Evolutionary conservation across 2,113 vertebrate species (phyloP), one percentile per base, ranked within the genome.

Genomic region (Ophiodon elongatus): DNA sequence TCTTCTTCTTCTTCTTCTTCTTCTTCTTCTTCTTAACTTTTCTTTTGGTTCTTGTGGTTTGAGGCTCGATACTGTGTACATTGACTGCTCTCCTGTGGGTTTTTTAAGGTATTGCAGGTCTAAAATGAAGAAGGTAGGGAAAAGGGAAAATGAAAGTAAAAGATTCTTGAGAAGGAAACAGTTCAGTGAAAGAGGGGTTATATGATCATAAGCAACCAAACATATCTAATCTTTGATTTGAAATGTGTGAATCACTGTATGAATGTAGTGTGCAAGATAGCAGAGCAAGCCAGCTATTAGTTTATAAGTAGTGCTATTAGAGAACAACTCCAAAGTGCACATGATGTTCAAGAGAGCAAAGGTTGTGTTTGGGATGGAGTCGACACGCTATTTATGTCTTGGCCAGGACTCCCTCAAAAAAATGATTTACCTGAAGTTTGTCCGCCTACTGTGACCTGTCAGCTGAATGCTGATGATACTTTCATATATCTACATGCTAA

Each of bases 1-100:
- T 66, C 47, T 71, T 80, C 10, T n/a, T n/a, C n/a, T n/a, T n/a
- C n/a, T n/a, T n/a, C n/a, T n/a, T n/a, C n/a, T n/a, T n/a, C n/a
- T n/a, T n/a, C n/a, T n/a, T n/a, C n/a, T n/a, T n/a, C n/a, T n/a
- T n/a, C n/a, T n/a, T n/a, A n/a, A n/a, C n/a, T n/a, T n/a, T n/a
- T n/a, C n/a, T n/a, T n/a, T n/a, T n/a, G 50, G 8, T 39, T 35
- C 3, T 8, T 4, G 31, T 60, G 21, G 23, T 60, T 74, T 59
- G n/a, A 56, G 37, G 47, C 6, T 37, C 4, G n/a, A 78, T 59
- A 4, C 35, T 63, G n/a, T 76, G n/a, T 17, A 47, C 19, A 41
- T 23, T 63, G 47, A 50, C 85, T 82, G 86, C 90, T 87, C 88
- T 88, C 93, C 23, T 69, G 37, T 92, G 94, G 37, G 33, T 25